Conservation (phyloP, 2,888 invertebrate species). For the Tenthredo distinguenda region DNA sequence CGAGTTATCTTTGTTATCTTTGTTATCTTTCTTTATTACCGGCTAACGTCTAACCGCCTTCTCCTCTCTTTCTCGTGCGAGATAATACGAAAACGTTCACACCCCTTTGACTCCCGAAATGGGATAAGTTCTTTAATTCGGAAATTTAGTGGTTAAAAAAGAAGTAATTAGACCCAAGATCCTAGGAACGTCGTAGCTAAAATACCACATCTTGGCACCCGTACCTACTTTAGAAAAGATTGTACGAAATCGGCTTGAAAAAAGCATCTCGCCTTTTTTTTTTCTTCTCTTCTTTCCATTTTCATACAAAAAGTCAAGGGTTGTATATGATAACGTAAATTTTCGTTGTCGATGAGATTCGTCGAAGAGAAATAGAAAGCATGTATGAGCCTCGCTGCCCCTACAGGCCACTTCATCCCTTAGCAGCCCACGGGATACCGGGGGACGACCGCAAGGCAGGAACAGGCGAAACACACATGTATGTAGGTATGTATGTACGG, state of each 20-base stretch:
- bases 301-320: neutral
- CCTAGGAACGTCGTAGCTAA: neutral
- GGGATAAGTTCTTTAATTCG: slow-evolving; percentile 78
- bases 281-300: neutral
- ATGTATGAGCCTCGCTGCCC: slow-evolving; percentile 10
- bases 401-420: slow-evolving; percentile 32
- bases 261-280: neutral
- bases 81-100: slow-evolving; percentile 78
- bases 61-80: slow-evolving; percentile 64
- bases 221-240: neutral
- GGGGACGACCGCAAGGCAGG: slow-evolving; percentile 44
- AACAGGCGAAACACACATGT: slow-evolving; percentile 22
- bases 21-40: slow-evolving; percentile 55
- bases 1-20: slow-evolving; percentile 78
- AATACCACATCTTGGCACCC: neutral
- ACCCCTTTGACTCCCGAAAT: slow-evolving; percentile 78
- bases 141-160: slow-evolving; percentile 73
- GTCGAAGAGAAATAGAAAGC: slow-evolving; percentile 24
- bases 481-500: neutral
- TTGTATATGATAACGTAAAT: slow-evolving; percentile 6
- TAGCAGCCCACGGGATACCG: slow-evolving; percentile 33
- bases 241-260: neutral
- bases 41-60: slow-evolving; percentile 50
- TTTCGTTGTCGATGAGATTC: slow-evolving; percentile 19
- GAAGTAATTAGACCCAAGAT: slow-evolving; percentile 68